Percentiles rank a stretch among this genome's conserved stretches.
phyloP scores from a whole-genome alignment of 2,888 invertebrate species.

The Pammene aurita region DNA sequence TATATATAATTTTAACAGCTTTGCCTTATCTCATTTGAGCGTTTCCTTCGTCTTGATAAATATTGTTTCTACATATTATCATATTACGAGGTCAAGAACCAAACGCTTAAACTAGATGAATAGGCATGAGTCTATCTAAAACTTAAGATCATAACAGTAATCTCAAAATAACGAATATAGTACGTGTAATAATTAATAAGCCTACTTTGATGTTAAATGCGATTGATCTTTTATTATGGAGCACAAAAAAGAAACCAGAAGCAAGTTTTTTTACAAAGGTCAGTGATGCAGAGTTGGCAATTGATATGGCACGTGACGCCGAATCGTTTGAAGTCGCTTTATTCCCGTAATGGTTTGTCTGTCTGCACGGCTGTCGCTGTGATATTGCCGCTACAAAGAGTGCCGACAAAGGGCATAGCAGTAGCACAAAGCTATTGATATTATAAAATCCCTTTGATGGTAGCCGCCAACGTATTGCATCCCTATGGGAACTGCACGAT shows the following conservation, averaged over 20 bases:
- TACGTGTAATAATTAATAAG: conserved; percentile 13
- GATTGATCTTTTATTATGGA: conserved; percentile 5
- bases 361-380: conserved; percentile 61
- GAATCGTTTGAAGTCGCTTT: conserved; percentile 73
- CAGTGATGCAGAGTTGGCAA: conserved; percentile 45
- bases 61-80: conserved; percentile 16
- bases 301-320: conserved; percentile 70
- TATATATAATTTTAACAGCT: conserved; percentile 68
- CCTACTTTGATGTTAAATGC: conserved; percentile 12
- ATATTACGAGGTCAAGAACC: conserved; percentile 9
- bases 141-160: not conserved
- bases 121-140: not conserved
- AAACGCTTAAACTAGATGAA: not conserved
- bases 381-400: conserved; percentile 52
- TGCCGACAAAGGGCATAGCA: conserved; percentile 73
- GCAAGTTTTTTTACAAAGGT: conserved; percentile 39
- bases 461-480: conserved; percentile 60
- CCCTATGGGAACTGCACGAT: conserved; percentile 57
- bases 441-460: conserved; percentile 76
- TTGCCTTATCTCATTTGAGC: conserved; percentile 53
- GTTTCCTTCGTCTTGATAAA: conserved; percentile 46
- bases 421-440: conserved; percentile 80
- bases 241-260: conserved; percentile 27
- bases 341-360: conserved; percentile 69
- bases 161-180: not conserved